Evolutionary conservation across 2,113 vertebrate species (phyloP).

Genomic region (Pavo muticus): DNA sequence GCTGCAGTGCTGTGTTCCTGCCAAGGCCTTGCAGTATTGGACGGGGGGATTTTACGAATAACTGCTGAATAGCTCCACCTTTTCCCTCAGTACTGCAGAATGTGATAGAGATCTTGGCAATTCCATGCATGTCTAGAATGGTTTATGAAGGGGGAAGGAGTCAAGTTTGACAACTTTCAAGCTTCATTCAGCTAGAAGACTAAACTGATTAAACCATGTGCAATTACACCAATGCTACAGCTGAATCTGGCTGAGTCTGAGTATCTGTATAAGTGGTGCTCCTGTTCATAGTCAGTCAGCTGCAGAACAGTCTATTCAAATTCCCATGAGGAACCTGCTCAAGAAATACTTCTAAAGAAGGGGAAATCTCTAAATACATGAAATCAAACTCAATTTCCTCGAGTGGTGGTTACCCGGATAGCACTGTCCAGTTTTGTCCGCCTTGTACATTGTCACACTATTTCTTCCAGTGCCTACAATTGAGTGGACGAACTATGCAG

Average conservation of each 20-base stretch:
- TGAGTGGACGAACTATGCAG: background rate
- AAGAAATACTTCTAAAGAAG: background rate
- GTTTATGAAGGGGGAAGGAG: background rate
- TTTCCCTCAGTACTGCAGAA: background rate
- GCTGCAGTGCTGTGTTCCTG: background rate
- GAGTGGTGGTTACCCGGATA: background rate
- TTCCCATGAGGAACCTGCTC: background rate
- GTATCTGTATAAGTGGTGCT: background rate
- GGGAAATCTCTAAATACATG: background rate
- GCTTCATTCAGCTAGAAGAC: background rate
- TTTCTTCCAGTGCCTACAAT: background rate
- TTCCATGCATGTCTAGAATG: background rate
- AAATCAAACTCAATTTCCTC: background rate
- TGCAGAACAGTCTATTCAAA: background rate
- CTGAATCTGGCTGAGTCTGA: background rate
- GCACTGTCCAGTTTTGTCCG: background rate
- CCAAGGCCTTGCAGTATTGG: rapidly evolving
- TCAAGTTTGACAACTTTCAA: background rate
- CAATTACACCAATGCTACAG: background rate
- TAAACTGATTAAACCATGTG: background rate
- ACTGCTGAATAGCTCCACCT: background rate
- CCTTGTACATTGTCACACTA: background rate
- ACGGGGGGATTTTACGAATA: background rate
- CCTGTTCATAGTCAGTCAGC: background rate
- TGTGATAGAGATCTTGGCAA: background rate